Evolutionary conservation across 2,888 invertebrate species (phyloP), one percentile per base, ranked within the genome.

Genomic region (Syritta pipiens): DNA sequence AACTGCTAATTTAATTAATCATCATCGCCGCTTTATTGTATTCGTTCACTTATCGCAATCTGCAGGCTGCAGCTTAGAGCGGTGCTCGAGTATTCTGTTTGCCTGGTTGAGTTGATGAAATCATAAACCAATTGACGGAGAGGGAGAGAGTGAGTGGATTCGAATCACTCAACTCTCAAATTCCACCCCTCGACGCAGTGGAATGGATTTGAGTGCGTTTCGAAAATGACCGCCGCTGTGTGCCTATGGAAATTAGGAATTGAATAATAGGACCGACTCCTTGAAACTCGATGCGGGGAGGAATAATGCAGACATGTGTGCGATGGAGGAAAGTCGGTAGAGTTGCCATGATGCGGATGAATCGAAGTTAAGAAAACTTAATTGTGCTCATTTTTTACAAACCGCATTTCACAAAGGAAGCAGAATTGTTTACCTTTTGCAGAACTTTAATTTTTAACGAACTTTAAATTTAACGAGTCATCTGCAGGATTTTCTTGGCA

Each of bases 1-100:
- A 48, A 60, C 46, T 60, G 48, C 35, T 37, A 60, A 60, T 60
- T 60, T 24, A 60, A 60, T 48, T 44, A 46, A 59, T 59, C 57
- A 44, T 44, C 57, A 17, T 2, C 22, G 19, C 14, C 32, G 42
- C 17, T 30, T 22, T 30, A 32, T 59, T 46, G 44, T 59, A 14
- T n/a, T n/a, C n/a, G n/a, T n/a, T n/a, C 28, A 22, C 44, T 59
- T 59, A 48, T 60, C 60, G 26, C 35, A 60, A 19, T 26, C 26
- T 7, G 37, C 48, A 37, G 19, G 37, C 46, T 10, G 1, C 17
- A 19, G n/a, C n/a, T n/a, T n/a, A n/a, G n/a, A n/a, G n/a, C n/a
- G n/a, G n/a, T n/a, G n/a, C n/a, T n/a, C n/a, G n/a, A n/a, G n/a
- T n/a, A n/a, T n/a, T n/a, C n/a, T n/a, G n/a, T n/a, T n/a, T n/a